Percentiles rank a stretch among this genome's conserved stretches.
phyloP scores from a whole-genome alignment of 2,113 vertebrate genomes.

The Archocentrus centrarchus region DNA sequence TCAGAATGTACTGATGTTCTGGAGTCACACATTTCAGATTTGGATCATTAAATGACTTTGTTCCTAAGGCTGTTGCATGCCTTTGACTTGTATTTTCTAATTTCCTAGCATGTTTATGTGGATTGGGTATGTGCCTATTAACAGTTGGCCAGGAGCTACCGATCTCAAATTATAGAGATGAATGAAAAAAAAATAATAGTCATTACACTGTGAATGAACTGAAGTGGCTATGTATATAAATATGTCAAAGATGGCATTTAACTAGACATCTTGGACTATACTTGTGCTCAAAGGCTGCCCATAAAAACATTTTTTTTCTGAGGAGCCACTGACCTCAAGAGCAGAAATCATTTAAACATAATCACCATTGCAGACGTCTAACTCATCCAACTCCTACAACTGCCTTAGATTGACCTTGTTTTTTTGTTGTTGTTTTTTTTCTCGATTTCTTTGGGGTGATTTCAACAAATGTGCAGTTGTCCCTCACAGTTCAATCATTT shows the following conservation, averaged over 20 bases:
- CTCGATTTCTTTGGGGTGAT: neutral
- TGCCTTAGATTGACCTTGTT: neutral
- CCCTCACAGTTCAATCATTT: neutral
- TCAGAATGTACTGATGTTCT: constrained; percentile 64
- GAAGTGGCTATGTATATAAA: neutral
- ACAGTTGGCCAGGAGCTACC: neutral
- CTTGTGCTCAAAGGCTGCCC: constrained; percentile 34
- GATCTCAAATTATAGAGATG: neutral
- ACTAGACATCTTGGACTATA: too few species aligned
- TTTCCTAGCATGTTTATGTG: constrained; percentile 1
- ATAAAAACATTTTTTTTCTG: constrained; percentile 3
- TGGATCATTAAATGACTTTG: constrained; percentile 59
- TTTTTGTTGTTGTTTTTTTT: neutral
- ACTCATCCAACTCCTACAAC: neutral
- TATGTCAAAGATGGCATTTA: neutral
- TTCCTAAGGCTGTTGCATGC: constrained; percentile 54
- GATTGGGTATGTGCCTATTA: constrained; percentile 11
- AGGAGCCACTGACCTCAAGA: constrained; percentile 36
- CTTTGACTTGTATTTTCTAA: constrained; percentile 41
- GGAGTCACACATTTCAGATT: constrained; percentile 64
- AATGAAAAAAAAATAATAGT: neutral
- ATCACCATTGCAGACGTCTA: neutral
- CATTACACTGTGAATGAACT: neutral
- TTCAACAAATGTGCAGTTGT: neutral
- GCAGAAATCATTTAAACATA: constrained; percentile 27